Conservation (phyloP, 2,797 vertebrate species). For the Pampus argenteus region DNA sequence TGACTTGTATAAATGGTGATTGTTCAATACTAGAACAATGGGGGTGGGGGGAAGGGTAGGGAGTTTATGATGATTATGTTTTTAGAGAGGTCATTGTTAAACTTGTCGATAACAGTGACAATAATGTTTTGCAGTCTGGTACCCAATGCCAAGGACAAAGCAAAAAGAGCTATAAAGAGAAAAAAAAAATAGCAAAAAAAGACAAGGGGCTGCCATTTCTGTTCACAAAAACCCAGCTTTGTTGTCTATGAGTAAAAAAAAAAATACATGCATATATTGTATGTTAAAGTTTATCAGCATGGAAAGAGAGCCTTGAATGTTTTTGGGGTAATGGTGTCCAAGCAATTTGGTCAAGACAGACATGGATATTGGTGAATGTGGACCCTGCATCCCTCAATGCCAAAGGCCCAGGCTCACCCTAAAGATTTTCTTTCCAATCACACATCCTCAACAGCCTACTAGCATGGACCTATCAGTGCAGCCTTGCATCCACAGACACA, state of each 20-base stretch:
- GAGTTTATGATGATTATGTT: conserved; percentile 43
- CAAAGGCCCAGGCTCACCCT: conserved; percentile 76
- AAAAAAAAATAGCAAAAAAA: conserved; percentile 26
- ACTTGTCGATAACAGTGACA: conserved; percentile 52
- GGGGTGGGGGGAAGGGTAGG: not conserved
- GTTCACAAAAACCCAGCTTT: conserved; percentile 46
- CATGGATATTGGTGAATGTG: conserved; percentile 70
- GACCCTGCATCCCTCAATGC: conserved; percentile 75
- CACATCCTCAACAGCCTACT: conserved; percentile 56
- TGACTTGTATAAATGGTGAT: conserved; percentile 71
- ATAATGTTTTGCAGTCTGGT: conserved; percentile 62
- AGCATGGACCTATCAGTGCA: conserved; percentile 71
- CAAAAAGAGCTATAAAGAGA: conserved; percentile 44
- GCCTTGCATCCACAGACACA: conserved; percentile 57
- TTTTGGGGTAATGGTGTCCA: conserved; percentile 66
- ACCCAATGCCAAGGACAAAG: conserved; percentile 70
- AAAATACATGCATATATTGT: conserved; percentile 11
- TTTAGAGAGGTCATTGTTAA: conserved; percentile 62
- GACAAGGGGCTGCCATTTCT: conserved; percentile 50
- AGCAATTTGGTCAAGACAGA: conserved; percentile 50
- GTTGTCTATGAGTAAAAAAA: conserved; percentile 34
- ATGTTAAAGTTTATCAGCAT: conserved; percentile 62
- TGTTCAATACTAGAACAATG: conserved; percentile 61
- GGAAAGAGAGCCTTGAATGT: conserved; percentile 81
- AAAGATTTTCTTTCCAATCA: conserved; percentile 28